These are phyloP conservation scores for Corythaeola cristata DNA, from an alignment of 2,113 vertebrate genomes.

Conservation along the genomic window DNA sequence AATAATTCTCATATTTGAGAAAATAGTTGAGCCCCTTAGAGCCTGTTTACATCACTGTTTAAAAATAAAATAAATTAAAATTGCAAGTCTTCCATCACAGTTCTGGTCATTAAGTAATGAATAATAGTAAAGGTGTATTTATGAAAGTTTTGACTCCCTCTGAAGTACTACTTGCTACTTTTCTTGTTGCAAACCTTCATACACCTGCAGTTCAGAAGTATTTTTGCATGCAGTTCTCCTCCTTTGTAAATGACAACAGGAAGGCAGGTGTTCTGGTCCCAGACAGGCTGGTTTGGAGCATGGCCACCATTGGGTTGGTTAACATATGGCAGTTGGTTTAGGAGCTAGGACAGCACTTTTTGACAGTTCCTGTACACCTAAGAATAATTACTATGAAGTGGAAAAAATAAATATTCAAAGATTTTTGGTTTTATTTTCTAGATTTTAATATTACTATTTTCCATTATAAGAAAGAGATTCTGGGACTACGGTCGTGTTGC, in stretches of 20 bases:
- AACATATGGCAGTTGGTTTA: neutral
- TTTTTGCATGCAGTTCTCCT: neutral
- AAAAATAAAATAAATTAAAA: neutral
- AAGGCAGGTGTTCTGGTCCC: neutral
- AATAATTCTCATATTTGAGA: neutral
- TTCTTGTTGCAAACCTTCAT: neutral
- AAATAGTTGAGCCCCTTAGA: neutral
- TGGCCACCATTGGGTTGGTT: neutral
- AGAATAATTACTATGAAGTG: neutral
- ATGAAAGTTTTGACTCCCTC: neutral
- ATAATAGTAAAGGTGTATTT: neutral
- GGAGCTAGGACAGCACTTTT: neutral
- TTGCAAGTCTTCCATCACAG: neutral
- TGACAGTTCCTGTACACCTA: neutral
- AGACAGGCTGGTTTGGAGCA: neutral
- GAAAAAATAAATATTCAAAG: neutral
- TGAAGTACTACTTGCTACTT: neutral
- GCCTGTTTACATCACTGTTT: neutral
- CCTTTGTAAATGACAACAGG: neutral
- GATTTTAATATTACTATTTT: conserved; percentile 85
- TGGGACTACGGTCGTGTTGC: conserved; percentile 95
- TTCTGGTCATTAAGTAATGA: neutral
- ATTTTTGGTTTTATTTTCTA: conserved; percentile 59
- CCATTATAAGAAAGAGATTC: conserved; percentile 86
- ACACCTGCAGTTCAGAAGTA: neutral